Evolutionary conservation across 2,888 invertebrate genomes (phyloP).

Genomic region (Apomyelois bistriatella): DNA sequence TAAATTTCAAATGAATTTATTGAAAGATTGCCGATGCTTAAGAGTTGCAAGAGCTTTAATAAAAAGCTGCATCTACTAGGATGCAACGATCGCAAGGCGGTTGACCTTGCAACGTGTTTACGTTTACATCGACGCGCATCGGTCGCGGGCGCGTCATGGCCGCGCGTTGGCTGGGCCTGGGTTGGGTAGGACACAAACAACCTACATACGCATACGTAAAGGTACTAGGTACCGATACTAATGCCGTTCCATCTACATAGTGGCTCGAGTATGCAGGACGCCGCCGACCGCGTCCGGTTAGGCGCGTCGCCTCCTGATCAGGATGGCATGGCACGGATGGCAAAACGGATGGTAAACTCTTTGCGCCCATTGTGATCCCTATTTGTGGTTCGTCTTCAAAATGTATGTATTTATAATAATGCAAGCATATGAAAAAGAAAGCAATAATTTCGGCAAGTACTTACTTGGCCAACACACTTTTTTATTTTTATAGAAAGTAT

Average conservation of each 20-base stretch:
- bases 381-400: conserved; percentile 12
- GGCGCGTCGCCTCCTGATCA: conserved; percentile 50
- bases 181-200: conserved; percentile 60
- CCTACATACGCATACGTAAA: conserved; percentile 53
- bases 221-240: conserved; percentile 28
- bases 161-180: conserved; percentile 57
- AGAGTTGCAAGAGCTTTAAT: conserved; percentile 26
- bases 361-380: conserved; percentile 31
- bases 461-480: too few species aligned
- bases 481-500: too few species aligned
- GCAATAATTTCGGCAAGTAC: too few species aligned
- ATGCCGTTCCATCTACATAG: conserved; percentile 50
- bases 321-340: conserved; percentile 47
- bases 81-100: conserved; percentile 48
- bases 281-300: conserved; percentile 62
- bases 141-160: conserved; percentile 68
- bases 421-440: too few species aligned
- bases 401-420: background rate
- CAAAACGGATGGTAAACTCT: conserved; percentile 57
- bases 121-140: conserved; percentile 63
- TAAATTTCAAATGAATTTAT: background rate
- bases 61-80: conserved; percentile 41
- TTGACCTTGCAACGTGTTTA: conserved; percentile 74
- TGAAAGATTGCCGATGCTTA: conserved; percentile 2
- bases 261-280: conserved; percentile 67